Evolutionary conservation across 2,797 vertebrate species (phyloP).

Genomic region (Malurus leucopterus): DNA sequence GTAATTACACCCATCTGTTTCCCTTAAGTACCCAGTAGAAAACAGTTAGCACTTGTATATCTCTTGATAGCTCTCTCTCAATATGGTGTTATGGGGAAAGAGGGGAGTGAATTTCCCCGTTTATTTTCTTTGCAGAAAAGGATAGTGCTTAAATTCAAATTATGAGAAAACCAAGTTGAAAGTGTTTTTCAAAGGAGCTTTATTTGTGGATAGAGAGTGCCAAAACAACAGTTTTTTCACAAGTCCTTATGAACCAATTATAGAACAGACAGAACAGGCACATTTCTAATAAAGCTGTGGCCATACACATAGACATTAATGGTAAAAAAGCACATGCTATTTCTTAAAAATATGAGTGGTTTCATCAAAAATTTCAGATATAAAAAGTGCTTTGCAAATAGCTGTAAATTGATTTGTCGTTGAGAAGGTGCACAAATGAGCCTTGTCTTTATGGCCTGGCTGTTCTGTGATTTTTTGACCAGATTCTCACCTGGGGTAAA

Average conservation of each 20-base stretch:
- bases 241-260: not conserved
- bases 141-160: not conserved
- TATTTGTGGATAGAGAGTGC: not conserved
- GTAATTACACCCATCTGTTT: conserved; percentile 19
- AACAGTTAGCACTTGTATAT: not conserved
- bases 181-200: not conserved
- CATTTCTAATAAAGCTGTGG: not conserved
- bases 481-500: not conserved
- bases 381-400: not conserved
- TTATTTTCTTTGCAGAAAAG: not conserved
- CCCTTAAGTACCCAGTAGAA: not conserved
- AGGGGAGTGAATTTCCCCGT: not conserved
- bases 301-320: not conserved
- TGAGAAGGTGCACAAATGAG: not conserved
- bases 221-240: not conserved
- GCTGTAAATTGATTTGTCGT: not conserved
- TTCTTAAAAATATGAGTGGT: not conserved
- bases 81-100: not conserved
- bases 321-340: not conserved
- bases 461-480: not conserved
- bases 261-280: not conserved
- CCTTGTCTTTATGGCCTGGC: not conserved
- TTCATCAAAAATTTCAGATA: not conserved
- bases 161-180: not conserved
- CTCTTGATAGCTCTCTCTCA: not conserved